These are phyloP conservation scores for Bombylius discolor DNA, from an alignment of 2,888 invertebrate genomes.

Conservation along the genomic window DNA sequence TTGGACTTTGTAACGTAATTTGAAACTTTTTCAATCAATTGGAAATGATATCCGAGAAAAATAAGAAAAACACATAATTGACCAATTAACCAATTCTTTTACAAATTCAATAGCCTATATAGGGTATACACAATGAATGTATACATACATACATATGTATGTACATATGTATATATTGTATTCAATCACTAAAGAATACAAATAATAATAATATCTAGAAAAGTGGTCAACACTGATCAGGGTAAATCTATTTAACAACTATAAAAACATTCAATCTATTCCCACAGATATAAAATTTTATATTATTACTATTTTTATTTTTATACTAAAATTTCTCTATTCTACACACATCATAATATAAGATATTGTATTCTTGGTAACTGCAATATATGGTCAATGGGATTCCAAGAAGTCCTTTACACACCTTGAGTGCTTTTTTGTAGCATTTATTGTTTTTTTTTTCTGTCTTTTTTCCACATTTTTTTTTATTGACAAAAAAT, in stretches of 20 bases:
- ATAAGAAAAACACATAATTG: constrained; percentile 4
- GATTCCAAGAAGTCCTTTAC: constrained; percentile 7
- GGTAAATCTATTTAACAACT: too few species aligned
- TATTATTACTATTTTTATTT: too few species aligned
- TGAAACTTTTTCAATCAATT: constrained; percentile 5
- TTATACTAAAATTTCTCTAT: too few species aligned
- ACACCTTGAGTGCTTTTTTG: constrained; percentile 4
- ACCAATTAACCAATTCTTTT: constrained; percentile 9
- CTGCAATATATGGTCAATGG: background rate
- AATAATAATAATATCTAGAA: too few species aligned
- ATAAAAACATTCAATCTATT: background rate
- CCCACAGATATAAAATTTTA: constrained; percentile 3
- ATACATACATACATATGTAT: too few species aligned
- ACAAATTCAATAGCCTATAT: too few species aligned
- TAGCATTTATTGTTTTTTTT: background rate
- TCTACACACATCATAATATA: background rate
- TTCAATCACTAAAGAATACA: too few species aligned
- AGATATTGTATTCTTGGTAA: background rate
- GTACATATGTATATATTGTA: too few species aligned
- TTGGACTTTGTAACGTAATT: background rate
- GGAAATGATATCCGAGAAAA: constrained; percentile 3
- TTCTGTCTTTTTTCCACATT: too few species aligned
- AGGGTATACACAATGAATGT: too few species aligned
- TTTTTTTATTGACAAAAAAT: too few species aligned
- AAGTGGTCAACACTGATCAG: too few species aligned